Base-by-base conservation (phyloP, 1,140 invertebrate species). In the Micrasema minimum region DNA sequence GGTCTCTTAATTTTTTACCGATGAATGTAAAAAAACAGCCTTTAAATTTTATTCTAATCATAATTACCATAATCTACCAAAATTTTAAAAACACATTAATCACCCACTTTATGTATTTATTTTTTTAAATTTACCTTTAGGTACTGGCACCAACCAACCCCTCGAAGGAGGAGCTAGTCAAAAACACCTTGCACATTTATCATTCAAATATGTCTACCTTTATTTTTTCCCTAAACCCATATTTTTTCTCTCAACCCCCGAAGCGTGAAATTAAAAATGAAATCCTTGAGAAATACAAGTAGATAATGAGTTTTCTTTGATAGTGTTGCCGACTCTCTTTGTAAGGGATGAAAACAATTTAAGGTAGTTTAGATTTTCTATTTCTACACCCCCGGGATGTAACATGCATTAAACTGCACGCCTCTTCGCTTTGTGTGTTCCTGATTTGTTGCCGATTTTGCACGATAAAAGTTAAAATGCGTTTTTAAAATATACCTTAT, bases 211-310 rank as follows among this genome's bases (percentile, higher is more conserved):
- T n/a, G n/a, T n/a, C n/a, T n/a, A n/a, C n/a, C n/a, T n/a, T n/a
- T n/a, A n/a, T 57, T 57, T 57, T 57, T 57, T 57, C 6, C 23
- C 37, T n/a, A 16, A n/a, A 10, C n/a, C 26, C n/a, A 14, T 14
- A 35, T 48, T 65, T 65, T 66, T 66, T 51, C 12, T 18, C 46
- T 53, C 20, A 7, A 14, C 14, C 48, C 43, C 6, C 18, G 53
- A 35, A 66, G 46, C 48, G 64, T 66, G 64, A 66, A 66, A 66
- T 66, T 66, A 66, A 41, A 66, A 37, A 48, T 12, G 46, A n/a
- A n/a, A n/a, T 37, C 45, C 48, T 18, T 51, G 46, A 51, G 35
- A 66, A 66, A 66, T 31, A 65, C 16, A 62, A 62, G 37, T 5
- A 57, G 53, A 57, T 38, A 57, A 57, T 57, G 53, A 38, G 31